Base-by-base conservation (phyloP, 1,140 invertebrate genomes). In the Melipona quadrifasciata region DNA sequence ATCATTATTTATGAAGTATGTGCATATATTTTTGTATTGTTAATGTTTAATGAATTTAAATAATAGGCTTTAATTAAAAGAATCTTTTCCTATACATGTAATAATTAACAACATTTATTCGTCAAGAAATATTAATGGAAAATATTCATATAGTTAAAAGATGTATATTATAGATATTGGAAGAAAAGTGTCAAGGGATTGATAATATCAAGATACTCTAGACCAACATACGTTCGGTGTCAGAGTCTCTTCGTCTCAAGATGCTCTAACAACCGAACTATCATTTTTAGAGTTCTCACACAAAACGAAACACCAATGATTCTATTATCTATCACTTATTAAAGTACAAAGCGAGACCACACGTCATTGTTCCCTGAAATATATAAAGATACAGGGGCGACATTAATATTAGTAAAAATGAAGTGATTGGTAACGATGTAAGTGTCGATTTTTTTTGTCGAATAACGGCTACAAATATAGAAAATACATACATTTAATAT, bases 271-370 rank as follows among this genome's bases (percentile, higher is more conserved):
- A 39, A 24, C 64, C 27, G 74, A 65, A 82, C 73, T 65, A 61
- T 82, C 74, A 82, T 87, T 77, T 87, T 27, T 85, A 86, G 86
- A 89, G 19, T 77, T 70, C 55, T 87, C 34, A n/a, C n/a, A n/a
- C n/a, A 21, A 86, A 87, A 61, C 34, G 61, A 80, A 90, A 90
- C 89, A 90, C 88, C 88, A 90, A 90, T 90, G 71, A 82, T 72
- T 87, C 73, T 87, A 89, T 72, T 85, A 53, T 89, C 76, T 87
- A 87, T 39, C 21, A 86, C 65, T 89, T 86, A 89, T 87, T 83
- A 88, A 90, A 90, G 89, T 90, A 90, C 86, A 90, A 90, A 90
- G 73, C 68, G 75, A 88, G 89, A 90, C 86, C 86, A 90, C 86
- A 90, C 65, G 78, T 86, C 84, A 86, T 75, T 84, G 85, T 68